Base-by-base conservation (phyloP, 2,113 vertebrate species). In the Silurus glanis region DNA sequence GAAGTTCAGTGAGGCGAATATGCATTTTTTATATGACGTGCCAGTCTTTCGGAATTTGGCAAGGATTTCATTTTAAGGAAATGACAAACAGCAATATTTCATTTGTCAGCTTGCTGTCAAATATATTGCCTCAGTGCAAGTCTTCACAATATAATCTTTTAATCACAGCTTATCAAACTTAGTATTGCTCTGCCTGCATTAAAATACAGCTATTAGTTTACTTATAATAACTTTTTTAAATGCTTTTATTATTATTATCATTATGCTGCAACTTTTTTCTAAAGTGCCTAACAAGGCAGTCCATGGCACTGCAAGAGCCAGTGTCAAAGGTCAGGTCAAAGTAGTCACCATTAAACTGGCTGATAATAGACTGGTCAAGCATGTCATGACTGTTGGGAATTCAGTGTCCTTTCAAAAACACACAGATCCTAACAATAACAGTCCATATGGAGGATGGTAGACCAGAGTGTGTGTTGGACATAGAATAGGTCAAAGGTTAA, bases 401-500 rank as follows among this genome's bases (percentile, higher is more conserved):
- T 85, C 51, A 82, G 66, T 72, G 55, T 84, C 72, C 84, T 56
- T 71, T 86, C 37, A 56, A 21, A 61, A 80, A 19, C 56, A 85
- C 58, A 67, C 56, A 10, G 69, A 25, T 74, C 83, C 66, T 85
- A 55, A 85, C 80, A 67, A 87, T 45, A 61, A 74, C 25, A 61
- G 37, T 64, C 83, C 80, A 58, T 87, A 75, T 85, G 80, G 85
- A 85, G 78, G 37, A 37, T 28, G 37, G 53, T 67, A 78, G 58
- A 79, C 51, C 28, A 80, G 72, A 64, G 55, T 80, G 82, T 59
- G 76, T 81, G 23, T 76, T 82, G 83, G 82, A 84, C 86, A 84
- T 87, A 37, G 4, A 2, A 21, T 7, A 88, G 93, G 93, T 94
- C 91, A 91, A 66, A 90, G 93, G 93, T 94, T 94, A 93, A 95